phyloP scores from a whole-genome alignment of 2,113 vertebrate species.

The Ciconia stormi region DNA sequence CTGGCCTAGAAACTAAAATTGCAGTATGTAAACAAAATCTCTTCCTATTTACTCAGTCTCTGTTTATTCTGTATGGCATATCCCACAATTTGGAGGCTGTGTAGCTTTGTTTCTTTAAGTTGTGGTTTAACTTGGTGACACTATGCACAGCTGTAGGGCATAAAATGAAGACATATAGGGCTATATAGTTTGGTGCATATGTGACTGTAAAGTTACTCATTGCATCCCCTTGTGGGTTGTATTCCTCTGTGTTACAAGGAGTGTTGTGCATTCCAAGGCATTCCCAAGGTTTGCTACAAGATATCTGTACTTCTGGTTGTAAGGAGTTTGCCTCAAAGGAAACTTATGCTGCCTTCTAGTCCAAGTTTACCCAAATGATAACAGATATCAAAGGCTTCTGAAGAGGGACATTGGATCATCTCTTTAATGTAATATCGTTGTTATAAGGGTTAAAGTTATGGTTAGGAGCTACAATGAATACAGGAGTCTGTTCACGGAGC shows the following conservation, averaged over 20 bases:
- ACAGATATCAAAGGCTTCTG: neutral
- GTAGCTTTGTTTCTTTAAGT: neutral
- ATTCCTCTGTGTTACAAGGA: accelerated
- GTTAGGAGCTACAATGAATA: neutral
- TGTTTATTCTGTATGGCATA: accelerated
- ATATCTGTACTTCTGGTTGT: accelerated
- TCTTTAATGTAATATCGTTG: neutral
- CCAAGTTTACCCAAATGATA: accelerated
- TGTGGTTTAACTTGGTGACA: neutral
- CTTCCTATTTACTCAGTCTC: accelerated
- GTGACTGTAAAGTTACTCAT: neutral
- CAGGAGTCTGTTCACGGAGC: neutral
- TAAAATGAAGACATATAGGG: neutral
- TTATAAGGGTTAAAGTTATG: neutral
- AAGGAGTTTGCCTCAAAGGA: neutral
- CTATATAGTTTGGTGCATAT: accelerated
- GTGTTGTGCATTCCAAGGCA: accelerated
- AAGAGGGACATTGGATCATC: accelerated
- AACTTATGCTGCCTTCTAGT: neutral
- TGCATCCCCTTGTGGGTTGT: accelerated
- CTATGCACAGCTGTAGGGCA: accelerated
- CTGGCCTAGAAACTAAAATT: neutral
- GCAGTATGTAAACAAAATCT: neutral
- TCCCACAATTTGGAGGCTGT: neutral
- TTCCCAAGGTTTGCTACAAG: neutral